Evolutionary conservation across 2,888 invertebrate species (phyloP), one percentile per base, ranked within the genome.

Genomic region (Hydrotaea diabolus): DNA sequence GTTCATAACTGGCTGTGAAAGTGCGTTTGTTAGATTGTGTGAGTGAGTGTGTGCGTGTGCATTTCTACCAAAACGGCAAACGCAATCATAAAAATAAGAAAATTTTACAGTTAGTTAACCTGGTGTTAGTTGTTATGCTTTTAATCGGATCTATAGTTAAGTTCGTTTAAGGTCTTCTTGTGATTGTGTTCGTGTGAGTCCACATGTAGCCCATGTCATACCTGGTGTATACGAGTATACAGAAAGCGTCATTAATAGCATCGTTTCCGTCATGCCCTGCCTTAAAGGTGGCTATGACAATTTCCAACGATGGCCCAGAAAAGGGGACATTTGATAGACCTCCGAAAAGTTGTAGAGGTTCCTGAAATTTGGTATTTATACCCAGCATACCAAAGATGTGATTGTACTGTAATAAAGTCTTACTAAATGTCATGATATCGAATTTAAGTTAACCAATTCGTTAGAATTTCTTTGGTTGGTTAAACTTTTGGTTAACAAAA

Each of bases 61-160:
- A 15, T 55, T 69, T 69, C 57, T 31, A 49, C 11, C 11, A 4
- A 66, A 82, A 74, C 82, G 82, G 79, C 76, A 77, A 86, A 82
- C 62, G 83, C 82, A 86, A 86, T 86, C 86, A 86, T 85, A 85
- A 77, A 85, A 80, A 83, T 85, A 85, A 79, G 81, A 69, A 86
- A 85, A 85, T 86, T 86, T 86, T 83, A 86, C 86, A 86, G 86
- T 86, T 86, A 86, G 86, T 86, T 86, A 86, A 86, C 75, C 83
- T 81, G 77, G 77, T 81, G 84, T 81, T 86, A 71, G 80, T 69
- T 82, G 83, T 85, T 85, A 81, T 81, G 66, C 66, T 75, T 80
- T 83, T 76, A 83, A 83, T 83, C 75, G 78, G 57, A 85, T 77
- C 64, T 74, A 77, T 66, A 69, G 57, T 39, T 43, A 72, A 74